These are phyloP conservation scores for Chrysemys picta DNA, from an alignment of 2,113 vertebrate genomes.

Conservation along the genomic window DNA sequence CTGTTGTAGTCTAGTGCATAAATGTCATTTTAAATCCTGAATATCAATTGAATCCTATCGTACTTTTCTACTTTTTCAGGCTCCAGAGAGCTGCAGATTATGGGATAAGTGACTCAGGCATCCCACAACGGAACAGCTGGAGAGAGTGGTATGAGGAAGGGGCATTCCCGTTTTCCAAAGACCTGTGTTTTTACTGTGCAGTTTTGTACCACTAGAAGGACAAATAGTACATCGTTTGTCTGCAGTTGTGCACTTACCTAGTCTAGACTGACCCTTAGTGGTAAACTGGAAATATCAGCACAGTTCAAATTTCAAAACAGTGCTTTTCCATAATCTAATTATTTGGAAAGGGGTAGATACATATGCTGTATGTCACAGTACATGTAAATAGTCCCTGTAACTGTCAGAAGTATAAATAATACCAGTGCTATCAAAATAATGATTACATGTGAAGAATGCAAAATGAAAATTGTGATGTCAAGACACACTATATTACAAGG, in stretches of 20 bases:
- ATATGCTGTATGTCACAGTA: conserved; percentile 25
- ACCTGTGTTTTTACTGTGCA: not conserved
- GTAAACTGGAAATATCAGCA: conserved; percentile 1
- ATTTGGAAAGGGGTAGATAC: conserved; percentile 48
- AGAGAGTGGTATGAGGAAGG: not conserved
- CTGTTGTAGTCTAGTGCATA: not conserved
- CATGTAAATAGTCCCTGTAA: conserved; percentile 20
- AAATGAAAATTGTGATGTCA: conserved; percentile 40
- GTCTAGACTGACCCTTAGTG: conserved; percentile 69
- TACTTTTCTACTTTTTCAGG: not conserved
- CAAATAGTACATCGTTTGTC: not conserved
- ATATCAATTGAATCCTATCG: not conserved
- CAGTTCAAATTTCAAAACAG: conserved; percentile 10
- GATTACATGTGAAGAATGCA: conserved; percentile 53
- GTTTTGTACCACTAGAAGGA: not conserved
- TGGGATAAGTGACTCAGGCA: not conserved
- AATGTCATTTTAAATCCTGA: not conserved
- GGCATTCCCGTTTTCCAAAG: not conserved
- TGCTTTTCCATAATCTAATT: conserved; percentile 1
- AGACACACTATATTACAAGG: conserved; percentile 59
- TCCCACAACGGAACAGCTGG: not conserved
- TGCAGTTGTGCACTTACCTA: not conserved
- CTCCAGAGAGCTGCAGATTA: not conserved
- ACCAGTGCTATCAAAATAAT: conserved; percentile 28
- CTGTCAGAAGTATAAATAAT: conserved; percentile 15